Conservation (phyloP, 2,888 invertebrate species). For the Leistus spinibarbis region DNA sequence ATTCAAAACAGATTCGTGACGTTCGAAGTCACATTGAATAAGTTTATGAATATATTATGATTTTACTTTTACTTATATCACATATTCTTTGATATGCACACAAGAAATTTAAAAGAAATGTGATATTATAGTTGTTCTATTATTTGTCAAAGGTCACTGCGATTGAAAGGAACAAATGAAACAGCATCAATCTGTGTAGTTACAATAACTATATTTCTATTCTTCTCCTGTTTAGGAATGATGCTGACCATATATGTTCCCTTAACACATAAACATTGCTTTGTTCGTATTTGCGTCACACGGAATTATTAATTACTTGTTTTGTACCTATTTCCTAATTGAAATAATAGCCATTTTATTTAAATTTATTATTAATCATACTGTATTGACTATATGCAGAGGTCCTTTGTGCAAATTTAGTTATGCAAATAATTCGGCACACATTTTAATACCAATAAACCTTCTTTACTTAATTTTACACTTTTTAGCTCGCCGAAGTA, state of each 20-base stretch:
- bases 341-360: neutral
- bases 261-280: neutral
- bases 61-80: no score
- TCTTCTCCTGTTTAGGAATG: conserved; percentile 1
- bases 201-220: neutral
- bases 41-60: neutral
- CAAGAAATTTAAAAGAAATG: neutral
- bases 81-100: no score
- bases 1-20: neutral
- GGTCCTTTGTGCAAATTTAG: no score
- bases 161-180: neutral
- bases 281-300: neutral
- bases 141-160: conserved; percentile 2
- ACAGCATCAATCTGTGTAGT: neutral
- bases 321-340: neutral
- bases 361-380: no score
- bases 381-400: no score
- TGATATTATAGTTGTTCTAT: neutral
- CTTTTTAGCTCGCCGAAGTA: no score
- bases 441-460: no score
- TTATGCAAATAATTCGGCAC: no score
- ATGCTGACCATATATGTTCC: conserved; percentile 4
- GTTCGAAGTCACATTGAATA: neutral
- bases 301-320: neutral
- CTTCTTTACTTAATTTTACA: no score